These are phyloP conservation scores for Brachyrhaphis roseni DNA, from an alignment of 2,797 vertebrate species.

Conservation along the genomic window DNA sequence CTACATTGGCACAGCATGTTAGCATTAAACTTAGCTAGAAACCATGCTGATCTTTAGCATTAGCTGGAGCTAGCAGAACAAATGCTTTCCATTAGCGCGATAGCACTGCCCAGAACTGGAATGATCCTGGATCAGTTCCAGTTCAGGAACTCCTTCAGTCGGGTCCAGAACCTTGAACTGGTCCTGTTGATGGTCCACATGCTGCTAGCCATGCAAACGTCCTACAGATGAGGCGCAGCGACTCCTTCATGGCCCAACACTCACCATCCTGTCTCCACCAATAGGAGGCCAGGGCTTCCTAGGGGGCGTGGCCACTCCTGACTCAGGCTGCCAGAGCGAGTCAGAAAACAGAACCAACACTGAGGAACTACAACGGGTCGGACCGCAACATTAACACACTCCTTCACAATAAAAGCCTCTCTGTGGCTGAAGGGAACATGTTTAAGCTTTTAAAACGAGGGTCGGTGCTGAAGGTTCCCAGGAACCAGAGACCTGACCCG, in stretches of 20 bases:
- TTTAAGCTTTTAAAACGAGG: not conserved
- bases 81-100: too few species aligned
- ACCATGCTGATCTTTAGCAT: too few species aligned
- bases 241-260: conserved; percentile 43
- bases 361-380: not conserved
- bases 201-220: conserved; percentile 49
- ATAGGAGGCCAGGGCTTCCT: conserved; percentile 76
- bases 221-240: not conserved
- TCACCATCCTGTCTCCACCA: conserved; percentile 80
- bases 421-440: not conserved
- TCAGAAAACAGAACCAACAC: conserved; percentile 42
- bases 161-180: not conserved
- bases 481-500: not conserved
- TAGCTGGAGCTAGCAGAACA: too few species aligned
- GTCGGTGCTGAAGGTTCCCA: not conserved
- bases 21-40: too few species aligned
- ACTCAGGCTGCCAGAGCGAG: conserved; percentile 65
- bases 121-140: not conserved
- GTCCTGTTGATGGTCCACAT: conserved; percentile 23
- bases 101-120: too few species aligned
- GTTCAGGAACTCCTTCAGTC: not conserved
- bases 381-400: not conserved
- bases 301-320: conserved; percentile 73
- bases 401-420: conserved; percentile 4
- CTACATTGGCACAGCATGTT: too few species aligned